Conservation (phyloP, 92 coral and sea anemone species). For the Galaxea fascicularis region DNA sequence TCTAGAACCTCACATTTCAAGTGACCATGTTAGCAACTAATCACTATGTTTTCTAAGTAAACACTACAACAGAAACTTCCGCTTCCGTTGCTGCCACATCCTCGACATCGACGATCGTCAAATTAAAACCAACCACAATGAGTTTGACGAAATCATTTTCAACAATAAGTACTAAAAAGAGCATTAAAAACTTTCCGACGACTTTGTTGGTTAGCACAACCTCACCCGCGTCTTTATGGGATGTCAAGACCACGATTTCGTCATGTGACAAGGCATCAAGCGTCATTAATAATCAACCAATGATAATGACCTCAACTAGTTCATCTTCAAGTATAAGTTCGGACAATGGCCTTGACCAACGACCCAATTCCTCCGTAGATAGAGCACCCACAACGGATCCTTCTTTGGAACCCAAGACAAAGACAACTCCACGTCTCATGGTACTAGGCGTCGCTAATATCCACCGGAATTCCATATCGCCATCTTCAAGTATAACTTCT, state of each 20-base stretch:
- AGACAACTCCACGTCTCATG: background rate
- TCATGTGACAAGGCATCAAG: background rate
- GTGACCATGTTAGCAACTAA: too few relatives aligned
- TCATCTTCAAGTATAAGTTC: background rate
- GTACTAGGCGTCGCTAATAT: background rate
- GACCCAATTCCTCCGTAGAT: too few relatives aligned
- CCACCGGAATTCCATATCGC: too few relatives aligned
- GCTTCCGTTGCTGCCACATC: background rate
- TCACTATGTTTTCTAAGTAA: background rate
- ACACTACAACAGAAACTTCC: background rate
- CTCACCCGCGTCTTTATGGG: background rate
- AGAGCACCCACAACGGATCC: too few relatives aligned
- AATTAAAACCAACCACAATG: background rate
- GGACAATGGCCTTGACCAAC: background rate
- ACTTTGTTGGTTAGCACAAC: background rate
- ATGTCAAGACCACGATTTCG: background rate
- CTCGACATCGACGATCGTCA: background rate
- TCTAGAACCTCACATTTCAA: too few relatives aligned
- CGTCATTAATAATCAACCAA: background rate
- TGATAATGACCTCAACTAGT: background rate
- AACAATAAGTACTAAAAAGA: background rate
- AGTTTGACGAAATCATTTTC: background rate
- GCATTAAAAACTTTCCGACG: background rate
- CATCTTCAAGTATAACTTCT: background rate
- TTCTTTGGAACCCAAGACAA: too few relatives aligned